Evolutionary conservation across 2,113 vertebrate genomes (phyloP).

Genomic region (Paramisgurnus dabryanus): DNA sequence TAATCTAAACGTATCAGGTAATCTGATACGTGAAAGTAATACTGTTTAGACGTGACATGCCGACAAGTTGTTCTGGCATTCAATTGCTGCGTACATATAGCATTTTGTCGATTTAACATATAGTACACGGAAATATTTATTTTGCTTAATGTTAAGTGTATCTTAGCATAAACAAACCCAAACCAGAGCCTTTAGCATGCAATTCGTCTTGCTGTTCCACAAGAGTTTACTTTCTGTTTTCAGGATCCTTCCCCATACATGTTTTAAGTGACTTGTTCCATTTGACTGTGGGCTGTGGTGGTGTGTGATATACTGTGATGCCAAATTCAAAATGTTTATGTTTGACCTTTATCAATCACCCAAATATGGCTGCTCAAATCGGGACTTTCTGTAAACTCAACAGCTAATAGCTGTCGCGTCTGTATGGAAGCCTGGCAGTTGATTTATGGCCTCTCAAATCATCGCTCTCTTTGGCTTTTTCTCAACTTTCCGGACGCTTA

Average conservation of each 20-base stretch:
- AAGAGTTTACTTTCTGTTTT: conserved; percentile 20
- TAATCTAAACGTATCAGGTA: background rate
- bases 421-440: conserved; percentile 66
- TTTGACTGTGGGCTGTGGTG: conserved; percentile 42
- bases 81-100: background rate
- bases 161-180: conserved; percentile 27
- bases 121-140: background rate
- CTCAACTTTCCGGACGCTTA: conserved; percentile 71
- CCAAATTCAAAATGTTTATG: conserved; percentile 68
- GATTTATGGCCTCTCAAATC: conserved; percentile 66
- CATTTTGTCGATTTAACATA: background rate
- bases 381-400: conserved; percentile 60
- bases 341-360: conserved; percentile 66
- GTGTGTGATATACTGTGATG: conserved; percentile 44
- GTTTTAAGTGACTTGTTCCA: conserved; percentile 40
- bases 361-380: conserved; percentile 51
- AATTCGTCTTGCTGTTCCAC: conserved; percentile 21
- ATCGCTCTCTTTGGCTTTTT: conserved; percentile 59
- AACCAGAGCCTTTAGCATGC: conserved; percentile 25
- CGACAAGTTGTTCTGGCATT: no score
- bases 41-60: background rate
- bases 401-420: conserved; percentile 58
- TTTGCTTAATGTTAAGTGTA: background rate
- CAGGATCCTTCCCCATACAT: conserved; percentile 1
- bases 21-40: background rate